A percentile compares a stretch with the other conserved stretches of the same genome.
phyloP scores from a whole-genome alignment of 1,140 invertebrate genomes.

The Cotesia typhae region DNA sequence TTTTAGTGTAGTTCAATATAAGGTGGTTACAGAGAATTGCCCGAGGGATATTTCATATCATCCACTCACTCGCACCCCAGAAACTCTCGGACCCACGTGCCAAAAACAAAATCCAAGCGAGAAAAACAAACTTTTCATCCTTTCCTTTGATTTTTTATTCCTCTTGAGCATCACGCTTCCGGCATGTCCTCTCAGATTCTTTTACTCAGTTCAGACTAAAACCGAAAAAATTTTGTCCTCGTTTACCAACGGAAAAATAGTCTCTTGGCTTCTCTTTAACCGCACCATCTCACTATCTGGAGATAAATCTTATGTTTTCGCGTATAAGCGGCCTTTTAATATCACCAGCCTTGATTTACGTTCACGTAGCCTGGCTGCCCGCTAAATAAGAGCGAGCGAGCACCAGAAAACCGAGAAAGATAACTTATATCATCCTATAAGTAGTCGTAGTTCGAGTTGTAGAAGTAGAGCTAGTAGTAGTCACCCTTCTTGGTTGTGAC shows the following conservation, averaged over 20 bases:
- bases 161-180: slow-evolving; percentile 5
- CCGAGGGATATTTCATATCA: slow-evolving; percentile 11
- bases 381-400: slow-evolving; percentile 10
- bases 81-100: slow-evolving; percentile 6
- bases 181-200: slow-evolving; percentile 23
- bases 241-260: background rate
- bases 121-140: background rate
- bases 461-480: too few species aligned
- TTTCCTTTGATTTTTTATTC: slow-evolving; percentile 10
- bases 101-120: background rate
- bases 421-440: too few species aligned
- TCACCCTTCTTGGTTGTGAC: slow-evolving; percentile 28
- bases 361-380: slow-evolving; percentile 26
- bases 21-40: slow-evolving; percentile 26
- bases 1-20: slow-evolving; percentile 23
- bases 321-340: slow-evolving; percentile 41
- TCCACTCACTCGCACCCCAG: background rate
- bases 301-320: slow-evolving; percentile 42
- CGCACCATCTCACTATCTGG: slow-evolving; percentile 8
- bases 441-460: too few species aligned
- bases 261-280: background rate
- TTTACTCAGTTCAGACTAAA: background rate
- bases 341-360: slow-evolving; percentile 38
- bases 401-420: slow-evolving; percentile 5
- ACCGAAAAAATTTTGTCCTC: background rate